Base-by-base conservation (phyloP, 2,113 vertebrate species). In the Electrona antarctica region DNA sequence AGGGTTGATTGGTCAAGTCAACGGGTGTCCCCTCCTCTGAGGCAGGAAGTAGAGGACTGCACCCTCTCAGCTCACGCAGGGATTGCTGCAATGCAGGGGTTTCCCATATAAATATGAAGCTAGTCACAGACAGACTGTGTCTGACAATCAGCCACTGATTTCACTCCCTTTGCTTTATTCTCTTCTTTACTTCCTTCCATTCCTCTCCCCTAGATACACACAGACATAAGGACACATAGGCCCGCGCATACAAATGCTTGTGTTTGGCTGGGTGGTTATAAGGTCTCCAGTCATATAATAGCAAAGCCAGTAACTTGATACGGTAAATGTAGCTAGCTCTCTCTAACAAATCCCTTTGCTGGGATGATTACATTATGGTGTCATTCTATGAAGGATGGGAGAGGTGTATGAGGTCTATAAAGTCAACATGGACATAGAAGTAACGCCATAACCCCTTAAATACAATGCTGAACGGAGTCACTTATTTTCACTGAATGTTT, bases 31-130 rank as follows among this genome's bases (percentile, higher is more conserved):
- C 62, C 71, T 84, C 71, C 74, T 81, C 64, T 58, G 77, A 83
- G 84, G 68, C 75, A 70, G 76, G 67, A 64, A 61, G 55, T 70
- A 77, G 69, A 80, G 87, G 48, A 79, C 82, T 86, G 85, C 88
- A 81, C 76, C 79, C 80, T 77, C 83, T 69, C 64, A 55, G 75
- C 79, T 89, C 78, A 84, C 85, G 85, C 86, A 85, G 78, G 85
- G 79, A 88, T 76, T 89, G 87, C 91, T 92, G 91, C 91, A 92
- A 91, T 92, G 91, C 91, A 91, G 91, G 87, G 91, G 91, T 87
- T 79, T 55, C 84, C 69, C 72, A 45, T 77, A 81, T 85, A 76
- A 86, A 81, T 47, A 76, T 61, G 8, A 78, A 78, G 81, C 83
- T 74, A 8, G 21, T 21, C 21, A 0, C 21, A 12, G 81, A 65